Percentiles rank a stretch among this genome's conserved stretches.
Conservation (phyloP, 2,797 vertebrate genomes). For the Argya squamiceps region DNA sequence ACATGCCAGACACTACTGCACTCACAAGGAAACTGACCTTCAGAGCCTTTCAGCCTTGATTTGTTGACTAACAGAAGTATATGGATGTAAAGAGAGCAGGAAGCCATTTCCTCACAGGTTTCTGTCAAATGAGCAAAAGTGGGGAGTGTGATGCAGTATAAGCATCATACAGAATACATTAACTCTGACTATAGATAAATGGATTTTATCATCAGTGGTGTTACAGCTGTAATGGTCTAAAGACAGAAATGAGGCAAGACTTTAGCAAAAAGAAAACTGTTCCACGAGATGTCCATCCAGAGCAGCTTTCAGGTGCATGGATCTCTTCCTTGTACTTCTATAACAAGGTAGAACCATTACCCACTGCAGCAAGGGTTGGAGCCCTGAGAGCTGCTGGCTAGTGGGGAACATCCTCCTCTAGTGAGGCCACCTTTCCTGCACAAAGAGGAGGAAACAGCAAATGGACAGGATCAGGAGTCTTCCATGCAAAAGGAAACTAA, state of each 20-base stretch:
- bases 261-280: background rate
- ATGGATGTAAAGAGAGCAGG: background rate
- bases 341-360: background rate
- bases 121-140: background rate
- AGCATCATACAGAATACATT: background rate
- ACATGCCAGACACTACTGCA: background rate
- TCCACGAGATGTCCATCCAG: background rate
- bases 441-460: background rate
- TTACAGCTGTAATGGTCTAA: background rate
- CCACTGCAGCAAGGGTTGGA: background rate
- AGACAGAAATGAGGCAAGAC: background rate
- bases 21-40: background rate
- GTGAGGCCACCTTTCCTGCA: background rate
- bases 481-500: background rate
- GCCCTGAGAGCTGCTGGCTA: background rate
- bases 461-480: background rate
- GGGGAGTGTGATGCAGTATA: background rate
- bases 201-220: background rate
- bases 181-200: background rate
- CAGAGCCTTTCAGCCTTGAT: background rate
- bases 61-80: background rate
- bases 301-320: background rate
- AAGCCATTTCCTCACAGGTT: background rate
- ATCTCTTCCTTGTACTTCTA: background rate
- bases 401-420: background rate